Conservation (phyloP, 2,113 vertebrate species). For the Cinclus cinclus region DNA sequence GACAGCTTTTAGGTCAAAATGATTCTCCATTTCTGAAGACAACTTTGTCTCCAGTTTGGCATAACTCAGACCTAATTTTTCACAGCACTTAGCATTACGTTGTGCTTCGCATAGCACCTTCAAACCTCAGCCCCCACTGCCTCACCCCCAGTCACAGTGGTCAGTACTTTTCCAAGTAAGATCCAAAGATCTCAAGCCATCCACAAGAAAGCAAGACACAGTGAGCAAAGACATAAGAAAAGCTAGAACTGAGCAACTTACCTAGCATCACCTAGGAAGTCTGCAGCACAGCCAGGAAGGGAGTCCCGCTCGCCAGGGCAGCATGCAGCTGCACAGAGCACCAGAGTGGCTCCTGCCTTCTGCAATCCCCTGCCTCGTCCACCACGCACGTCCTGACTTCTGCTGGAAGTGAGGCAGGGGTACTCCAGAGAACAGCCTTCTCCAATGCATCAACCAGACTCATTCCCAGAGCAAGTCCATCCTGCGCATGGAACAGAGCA, state of each 20-base stretch:
- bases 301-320: not conserved
- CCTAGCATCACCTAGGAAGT: constrained; percentile 52
- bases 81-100: not conserved
- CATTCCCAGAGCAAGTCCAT: constrained; percentile 44
- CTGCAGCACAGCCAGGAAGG: not conserved
- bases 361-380: not conserved
- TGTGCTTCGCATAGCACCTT: constrained; percentile 8
- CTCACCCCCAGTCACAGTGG: not conserved
- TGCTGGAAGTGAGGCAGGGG: constrained; percentile 45
- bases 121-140: not conserved
- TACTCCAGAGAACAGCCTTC: constrained; percentile 1
- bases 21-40: not conserved
- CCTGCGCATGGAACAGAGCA: fast-evolving
- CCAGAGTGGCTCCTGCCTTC: not conserved
- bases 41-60: not conserved
- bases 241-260: not conserved
- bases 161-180: not conserved
- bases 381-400: fast-evolving
- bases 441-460: constrained; percentile 6
- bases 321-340: not conserved
- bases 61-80: not conserved
- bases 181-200: not conserved
- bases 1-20: not conserved
- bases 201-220: not conserved
- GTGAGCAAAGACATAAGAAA: not conserved